Percentiles rank a stretch among this genome's conserved stretches.
phyloP scores from a whole-genome alignment of 1,140 invertebrate species.

The Drosophila nigrodunni region DNA sequence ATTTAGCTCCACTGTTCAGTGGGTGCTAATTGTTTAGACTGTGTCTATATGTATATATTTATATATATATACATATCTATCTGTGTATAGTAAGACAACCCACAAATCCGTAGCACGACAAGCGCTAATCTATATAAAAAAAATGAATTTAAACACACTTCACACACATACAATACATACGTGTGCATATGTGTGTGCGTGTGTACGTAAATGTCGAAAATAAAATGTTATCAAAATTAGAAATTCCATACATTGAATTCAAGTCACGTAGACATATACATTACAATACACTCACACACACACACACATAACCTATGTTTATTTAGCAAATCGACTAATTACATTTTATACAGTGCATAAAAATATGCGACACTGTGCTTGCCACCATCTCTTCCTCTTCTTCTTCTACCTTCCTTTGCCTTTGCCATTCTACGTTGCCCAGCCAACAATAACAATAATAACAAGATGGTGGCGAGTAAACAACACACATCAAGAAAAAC shows the following conservation, averaged over 20 bases:
- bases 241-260: constrained; percentile 33
- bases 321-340: constrained; percentile 29
- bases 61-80: background rate
- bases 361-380: constrained; percentile 17
- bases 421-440: background rate
- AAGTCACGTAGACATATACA: constrained; percentile 24
- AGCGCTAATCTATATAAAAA: constrained; percentile 24
- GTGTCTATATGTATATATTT: constrained; percentile 1
- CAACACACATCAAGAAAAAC: constrained; percentile 5
- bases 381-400: background rate
- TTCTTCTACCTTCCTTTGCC: background rate
- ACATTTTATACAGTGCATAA: constrained; percentile 29
- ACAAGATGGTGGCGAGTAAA: constrained; percentile 10
- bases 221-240: constrained; percentile 41
- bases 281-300: constrained; percentile 24
- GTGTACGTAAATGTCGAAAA: constrained; percentile 12
- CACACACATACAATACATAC: background rate
- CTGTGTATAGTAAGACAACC: constrained; percentile 36
- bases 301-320: constrained; percentile 6
- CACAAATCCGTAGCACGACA: constrained; percentile 23
- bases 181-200: background rate
- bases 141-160: background rate
- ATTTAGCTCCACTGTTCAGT: background rate
- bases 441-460: constrained; percentile 7
- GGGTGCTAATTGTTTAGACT: constrained; percentile 27